A percentile compares a stretch with the other conserved stretches of the same genome.
phyloP scores from a whole-genome alignment of 2,113 vertebrate genomes.

The Xiphophorus couchianus region DNA sequence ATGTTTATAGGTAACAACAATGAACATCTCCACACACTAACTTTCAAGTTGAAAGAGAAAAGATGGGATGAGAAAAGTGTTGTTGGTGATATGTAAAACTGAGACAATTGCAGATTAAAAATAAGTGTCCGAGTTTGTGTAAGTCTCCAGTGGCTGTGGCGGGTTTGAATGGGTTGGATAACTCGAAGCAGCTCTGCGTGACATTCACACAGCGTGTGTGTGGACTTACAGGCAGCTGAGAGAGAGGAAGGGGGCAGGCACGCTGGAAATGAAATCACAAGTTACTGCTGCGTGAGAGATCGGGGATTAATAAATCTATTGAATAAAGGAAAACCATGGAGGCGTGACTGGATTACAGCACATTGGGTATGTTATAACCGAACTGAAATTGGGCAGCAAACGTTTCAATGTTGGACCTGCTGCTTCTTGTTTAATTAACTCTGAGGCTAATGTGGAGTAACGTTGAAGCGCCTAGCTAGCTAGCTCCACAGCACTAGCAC shows the following conservation, averaged over 20 bases:
- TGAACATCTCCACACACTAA: not conserved
- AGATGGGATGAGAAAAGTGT: no score
- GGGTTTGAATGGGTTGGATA: not conserved
- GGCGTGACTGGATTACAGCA: slow-evolving; percentile 18
- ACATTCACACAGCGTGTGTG: not conserved
- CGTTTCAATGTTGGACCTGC: not conserved
- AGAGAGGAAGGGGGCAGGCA: slow-evolving; percentile 6
- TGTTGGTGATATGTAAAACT: not conserved
- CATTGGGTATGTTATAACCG: slow-evolving; percentile 41
- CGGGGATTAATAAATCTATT: not conserved
- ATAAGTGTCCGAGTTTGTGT: not conserved
- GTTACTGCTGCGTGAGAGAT: slow-evolving; percentile 13
- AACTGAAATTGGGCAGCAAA: not conserved
- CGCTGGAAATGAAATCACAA: slow-evolving; percentile 22
- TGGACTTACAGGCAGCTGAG: slow-evolving; percentile 9
- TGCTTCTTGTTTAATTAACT: not conserved
- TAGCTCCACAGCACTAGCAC: not conserved
- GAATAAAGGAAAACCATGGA: slow-evolving; percentile 14
- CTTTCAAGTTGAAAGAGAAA: not conserved
- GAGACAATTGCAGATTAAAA: not conserved
- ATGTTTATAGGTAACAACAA: not conserved
- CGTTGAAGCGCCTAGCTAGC: slow-evolving; percentile 22
- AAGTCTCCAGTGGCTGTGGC: not conserved
- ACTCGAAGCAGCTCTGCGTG: not conserved
- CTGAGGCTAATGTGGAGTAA: slow-evolving; percentile 10